Evolutionary conservation across 2,888 invertebrate species (phyloP), one percentile per base, ranked within the genome.

Genomic region (Dichetophora obliterata): DNA sequence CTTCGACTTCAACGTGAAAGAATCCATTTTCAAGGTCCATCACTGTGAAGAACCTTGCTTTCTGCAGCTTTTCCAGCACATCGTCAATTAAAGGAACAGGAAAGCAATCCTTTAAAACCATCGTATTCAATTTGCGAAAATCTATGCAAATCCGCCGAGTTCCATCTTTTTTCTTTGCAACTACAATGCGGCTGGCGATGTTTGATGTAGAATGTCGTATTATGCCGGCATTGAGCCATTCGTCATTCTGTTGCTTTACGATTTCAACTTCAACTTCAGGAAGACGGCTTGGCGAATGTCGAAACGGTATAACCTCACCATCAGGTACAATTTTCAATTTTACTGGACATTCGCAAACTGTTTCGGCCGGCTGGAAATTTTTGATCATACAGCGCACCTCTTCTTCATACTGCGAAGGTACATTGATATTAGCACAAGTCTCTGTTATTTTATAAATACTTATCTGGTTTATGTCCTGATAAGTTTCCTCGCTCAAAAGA

Each of bases 91-190:
- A 34, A 43, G 78, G 79, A 5, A 89, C 77, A 2, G 87, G 88
- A 78, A 83, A 87, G 52, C 82, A 77, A 71, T 87, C 87, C 69
- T 85, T 86, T 2, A 84, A 75, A 0, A 87, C 84, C 77, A 85
- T 83, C n/a, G 78, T 76, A 80, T 90, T 90, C 2, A 89, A 63
- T 27, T 80, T 78, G 9, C 89, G 76, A 78, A 86, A 90, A 76
- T 90, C 89, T 0, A 89, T 82, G 77, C 88, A 89, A 31, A 80
- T n/a, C 48, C 79, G 71, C 27, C 66, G 43, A 0, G 72, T 34
- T 14, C 76, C 75, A 34, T 78, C 69, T 57, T 80, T 80, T 48
- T 78, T 79, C 24, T 76, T 77, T 24, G 68, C 75, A 78, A 5
- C 31, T 31, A 31, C 31, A 31, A 78, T 71, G 48, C 77, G 68